A percentile compares a stretch with the other conserved stretches of the same genome.
phyloP scores from a whole-genome alignment of 2,797 vertebrate species.

The Australoheros facetus region DNA sequence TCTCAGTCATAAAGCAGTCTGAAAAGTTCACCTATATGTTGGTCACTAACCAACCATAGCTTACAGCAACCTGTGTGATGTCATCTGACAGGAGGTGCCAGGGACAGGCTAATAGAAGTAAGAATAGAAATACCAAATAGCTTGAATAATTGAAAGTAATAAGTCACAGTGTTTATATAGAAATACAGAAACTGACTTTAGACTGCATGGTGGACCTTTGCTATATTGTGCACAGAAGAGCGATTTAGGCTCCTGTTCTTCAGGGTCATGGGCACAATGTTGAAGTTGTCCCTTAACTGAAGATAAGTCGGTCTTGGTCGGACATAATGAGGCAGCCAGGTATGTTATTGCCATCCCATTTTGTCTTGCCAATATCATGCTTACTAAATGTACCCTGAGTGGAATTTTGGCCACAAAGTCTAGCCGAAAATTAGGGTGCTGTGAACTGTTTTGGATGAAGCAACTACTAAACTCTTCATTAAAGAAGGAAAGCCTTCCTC shows the following conservation, averaged over 20 bases:
- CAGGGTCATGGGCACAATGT: too few relatives aligned
- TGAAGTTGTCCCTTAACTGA: too few relatives aligned
- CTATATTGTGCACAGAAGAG: not conserved
- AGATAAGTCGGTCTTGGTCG: too few relatives aligned
- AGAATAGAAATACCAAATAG: too few relatives aligned
- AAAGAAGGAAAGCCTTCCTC: not conserved
- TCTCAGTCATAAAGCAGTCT: not conserved
- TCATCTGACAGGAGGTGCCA: not conserved
- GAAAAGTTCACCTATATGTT: not conserved
- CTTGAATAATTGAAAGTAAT: too few relatives aligned
- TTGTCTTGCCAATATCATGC: constrained; percentile 1
- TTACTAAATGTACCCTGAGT: not conserved
- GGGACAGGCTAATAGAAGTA: too few relatives aligned
- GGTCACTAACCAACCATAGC: not conserved
- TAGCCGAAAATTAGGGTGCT: not conserved
- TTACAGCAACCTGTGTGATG: not conserved
- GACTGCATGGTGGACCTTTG: not conserved
- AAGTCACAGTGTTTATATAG: too few relatives aligned
- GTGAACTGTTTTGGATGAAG: not conserved
- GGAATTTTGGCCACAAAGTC: not conserved
- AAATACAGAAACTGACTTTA: not conserved
- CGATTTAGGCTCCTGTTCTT: not conserved
- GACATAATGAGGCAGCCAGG: too few relatives aligned
- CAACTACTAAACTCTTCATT: not conserved
- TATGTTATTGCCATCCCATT: not conserved